Percentiles rank a stretch among this genome's conserved stretches.
These are phyloP conservation scores for Cheilosia variabilis DNA, from an alignment of 2,888 invertebrate species.

Conservation along the genomic window DNA sequence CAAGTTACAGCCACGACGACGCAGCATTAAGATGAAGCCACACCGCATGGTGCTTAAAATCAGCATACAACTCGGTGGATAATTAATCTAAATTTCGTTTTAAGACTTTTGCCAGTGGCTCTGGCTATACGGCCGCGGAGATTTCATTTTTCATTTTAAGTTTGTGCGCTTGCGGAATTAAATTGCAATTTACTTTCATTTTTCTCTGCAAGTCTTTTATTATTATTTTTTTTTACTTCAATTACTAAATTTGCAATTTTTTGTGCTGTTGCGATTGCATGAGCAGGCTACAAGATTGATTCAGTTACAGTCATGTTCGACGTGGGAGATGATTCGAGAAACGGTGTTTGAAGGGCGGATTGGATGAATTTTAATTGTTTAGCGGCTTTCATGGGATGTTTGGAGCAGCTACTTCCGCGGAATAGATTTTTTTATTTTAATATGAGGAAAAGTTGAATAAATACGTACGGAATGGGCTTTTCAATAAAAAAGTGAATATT, in stretches of 20 bases:
- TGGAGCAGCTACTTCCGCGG: too few species aligned
- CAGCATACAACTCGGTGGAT: conserved; percentile 27
- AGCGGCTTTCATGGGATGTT: too few species aligned
- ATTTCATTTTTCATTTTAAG: not conserved
- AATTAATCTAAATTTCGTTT: conserved; percentile 32
- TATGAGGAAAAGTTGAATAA: too few species aligned
- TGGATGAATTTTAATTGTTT: too few species aligned
- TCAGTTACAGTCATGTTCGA: not conserved
- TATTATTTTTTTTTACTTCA: not conserved
- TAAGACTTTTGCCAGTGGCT: conserved; percentile 3
- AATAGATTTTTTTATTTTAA: too few species aligned
- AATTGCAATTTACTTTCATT: conserved; percentile 33
- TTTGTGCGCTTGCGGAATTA: not conserved
- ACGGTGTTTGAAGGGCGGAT: too few species aligned
- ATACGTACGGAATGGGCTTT: too few species aligned
- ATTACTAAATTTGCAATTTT: not conserved
- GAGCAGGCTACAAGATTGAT: not conserved
- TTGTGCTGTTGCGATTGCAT: not conserved
- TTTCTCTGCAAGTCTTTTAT: not conserved
- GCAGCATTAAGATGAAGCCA: conserved; percentile 25
- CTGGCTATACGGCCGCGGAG: not conserved
- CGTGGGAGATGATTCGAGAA: not conserved
- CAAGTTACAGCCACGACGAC: not conserved
- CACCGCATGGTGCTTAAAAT: conserved; percentile 19
- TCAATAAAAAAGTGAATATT: too few species aligned